Base-by-base conservation (phyloP, 53 echinoderm and acorn worm genomes). In the Actinopyga echinites region DNA sequence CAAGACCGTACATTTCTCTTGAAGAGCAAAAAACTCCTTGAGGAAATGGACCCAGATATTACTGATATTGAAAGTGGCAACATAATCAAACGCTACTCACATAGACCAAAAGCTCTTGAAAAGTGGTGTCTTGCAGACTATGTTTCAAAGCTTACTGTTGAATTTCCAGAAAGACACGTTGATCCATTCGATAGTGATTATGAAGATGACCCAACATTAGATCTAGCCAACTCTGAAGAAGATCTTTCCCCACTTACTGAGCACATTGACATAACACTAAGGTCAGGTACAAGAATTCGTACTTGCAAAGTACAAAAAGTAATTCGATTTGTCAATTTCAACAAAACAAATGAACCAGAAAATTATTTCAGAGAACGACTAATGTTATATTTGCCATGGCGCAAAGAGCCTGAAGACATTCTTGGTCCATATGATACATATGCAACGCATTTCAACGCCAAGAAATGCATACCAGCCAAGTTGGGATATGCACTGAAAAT, bases 321-420 rank as follows among this genome's bases (percentile, higher is more conserved):
- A 3, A 83, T 88, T 58, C 22, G 88, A 28, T 88, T 61, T 84
- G 88, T 87, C 20, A 87, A 82, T 30, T 87, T 57, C 36, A 69
- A 71, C 69, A 19, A 31, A 23, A 36, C 22, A 53, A 65, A 21
- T 43, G 83, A 83, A 0, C 30, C 20, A 25, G 83, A 83, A 20
- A 83, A 83, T n/a, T 83, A 45, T 19, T 56, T 0, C 45, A 65
- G 83, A 83, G 83, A 83, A 49, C 37, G 65, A 12, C 17, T 83
- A 13, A 62, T 83, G 66, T 45, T 83, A 9, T 83, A 83, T 19
- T 8, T 75, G 1, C 77, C 77, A 19, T 75, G 77, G 83, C 64
- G 83, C 13, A 64, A 53, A 30, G 83, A 83, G 29, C 4, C 61
- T 8, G 1, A 11, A 7, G 65, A 66, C 13, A 22, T 66, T 7